phyloP scores from a whole-genome alignment of 2,888 invertebrate genomes.

The Allophyes oxyacanthae region DNA sequence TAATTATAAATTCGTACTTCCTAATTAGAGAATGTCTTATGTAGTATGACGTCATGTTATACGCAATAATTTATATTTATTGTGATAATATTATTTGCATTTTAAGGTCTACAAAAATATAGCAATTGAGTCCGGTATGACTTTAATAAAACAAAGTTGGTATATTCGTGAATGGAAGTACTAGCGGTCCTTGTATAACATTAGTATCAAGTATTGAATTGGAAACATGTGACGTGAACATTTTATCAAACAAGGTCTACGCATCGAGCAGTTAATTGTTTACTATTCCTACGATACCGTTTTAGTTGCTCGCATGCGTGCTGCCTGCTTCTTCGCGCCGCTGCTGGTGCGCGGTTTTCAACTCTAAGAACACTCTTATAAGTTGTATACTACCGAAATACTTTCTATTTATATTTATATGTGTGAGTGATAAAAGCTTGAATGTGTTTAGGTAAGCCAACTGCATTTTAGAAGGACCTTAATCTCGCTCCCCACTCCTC shows the following conservation, averaged over 20 bases:
- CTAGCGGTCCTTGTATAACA: slow-evolving; percentile 61
- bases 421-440: slow-evolving; percentile 76
- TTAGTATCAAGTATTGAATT: slow-evolving; percentile 64
- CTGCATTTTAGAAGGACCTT: slow-evolving; percentile 85
- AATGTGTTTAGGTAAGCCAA: slow-evolving; percentile 78
- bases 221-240: slow-evolving; percentile 73
- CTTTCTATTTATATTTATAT: slow-evolving; percentile 59
- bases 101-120: slow-evolving; percentile 18
- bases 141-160: slow-evolving; percentile 28
- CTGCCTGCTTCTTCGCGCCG: slow-evolving; percentile 64
- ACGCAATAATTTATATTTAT: slow-evolving; percentile 57
- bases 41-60: slow-evolving; percentile 61
- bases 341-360: slow-evolving; percentile 53
- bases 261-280: slow-evolving; percentile 81
- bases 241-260: slow-evolving; percentile 78
- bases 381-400: slow-evolving; percentile 63
- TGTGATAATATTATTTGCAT: slow-evolving; percentile 22
- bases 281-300: slow-evolving; percentile 83
- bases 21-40: slow-evolving; percentile 69
- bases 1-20: slow-evolving; percentile 72
- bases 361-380: slow-evolving; percentile 65
- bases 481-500: slow-evolving; percentile 77
- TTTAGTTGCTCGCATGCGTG: slow-evolving; percentile 77
- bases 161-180: slow-evolving; percentile 54
- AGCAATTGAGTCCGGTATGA: slow-evolving; percentile 17